These are phyloP conservation scores for Philaethria dido DNA, from an alignment of 2,888 invertebrate species.

Conservation along the genomic window DNA sequence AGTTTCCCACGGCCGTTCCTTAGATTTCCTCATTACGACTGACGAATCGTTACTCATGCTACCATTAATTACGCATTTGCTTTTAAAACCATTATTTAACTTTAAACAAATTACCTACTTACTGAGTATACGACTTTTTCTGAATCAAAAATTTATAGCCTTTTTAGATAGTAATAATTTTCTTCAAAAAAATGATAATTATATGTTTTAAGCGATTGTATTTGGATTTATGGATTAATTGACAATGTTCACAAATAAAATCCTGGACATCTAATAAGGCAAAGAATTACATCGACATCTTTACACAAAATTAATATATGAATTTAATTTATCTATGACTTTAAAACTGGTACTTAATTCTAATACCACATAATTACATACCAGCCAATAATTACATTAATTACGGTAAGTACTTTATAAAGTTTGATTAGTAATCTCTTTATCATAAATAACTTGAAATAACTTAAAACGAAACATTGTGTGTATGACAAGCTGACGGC, in stretches of 20 bases:
- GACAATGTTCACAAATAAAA: not conserved
- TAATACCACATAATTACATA: not conserved
- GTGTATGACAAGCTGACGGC: too few relatives aligned
- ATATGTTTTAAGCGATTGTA: too few relatives aligned
- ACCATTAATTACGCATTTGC: constrained; percentile 19
- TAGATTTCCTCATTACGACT: constrained; percentile 36
- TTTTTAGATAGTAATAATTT: too few relatives aligned
- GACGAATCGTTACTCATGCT: constrained; percentile 31
- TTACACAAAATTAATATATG: not conserved
- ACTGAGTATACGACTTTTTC: not conserved
- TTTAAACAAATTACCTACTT: not conserved
- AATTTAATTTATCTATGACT: not conserved
- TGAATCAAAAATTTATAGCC: not conserved
- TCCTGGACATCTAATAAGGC: not conserved
- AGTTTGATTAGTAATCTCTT: not conserved
- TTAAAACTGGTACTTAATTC: not conserved
- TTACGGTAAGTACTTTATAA: not conserved
- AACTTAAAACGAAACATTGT: not conserved
- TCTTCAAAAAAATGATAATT: too few relatives aligned
- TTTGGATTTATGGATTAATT: not conserved
- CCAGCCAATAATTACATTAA: not conserved
- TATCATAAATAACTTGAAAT: not conserved
- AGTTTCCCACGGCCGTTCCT: constrained; percentile 33
- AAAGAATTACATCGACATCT: not conserved
- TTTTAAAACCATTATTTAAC: not conserved